Percentiles rank a stretch among this genome's conserved stretches.
Evolutionary conservation across 2,113 vertebrate species (phyloP).

Genomic region (Garra rufa): DNA sequence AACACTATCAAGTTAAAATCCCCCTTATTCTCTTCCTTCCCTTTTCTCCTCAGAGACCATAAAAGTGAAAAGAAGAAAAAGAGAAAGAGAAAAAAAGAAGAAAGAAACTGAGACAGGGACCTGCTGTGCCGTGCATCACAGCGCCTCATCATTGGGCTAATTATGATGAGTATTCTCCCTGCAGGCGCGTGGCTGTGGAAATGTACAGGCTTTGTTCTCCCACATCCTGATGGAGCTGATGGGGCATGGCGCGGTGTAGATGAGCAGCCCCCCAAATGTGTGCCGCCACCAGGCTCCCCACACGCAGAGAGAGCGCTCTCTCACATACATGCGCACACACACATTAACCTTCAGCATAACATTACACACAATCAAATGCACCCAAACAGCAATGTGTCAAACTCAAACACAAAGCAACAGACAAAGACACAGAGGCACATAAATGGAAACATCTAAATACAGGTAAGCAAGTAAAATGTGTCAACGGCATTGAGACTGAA

Average conservation of each 20-base stretch:
- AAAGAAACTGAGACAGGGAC: constrained; percentile 68
- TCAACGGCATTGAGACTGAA: neutral
- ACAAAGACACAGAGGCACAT: constrained; percentile 37
- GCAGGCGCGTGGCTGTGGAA: constrained; percentile 76
- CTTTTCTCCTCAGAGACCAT: constrained; percentile 56
- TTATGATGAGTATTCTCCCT: constrained; percentile 82
- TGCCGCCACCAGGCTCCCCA: constrained; percentile 47
- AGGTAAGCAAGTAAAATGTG: neutral
- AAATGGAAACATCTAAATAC: constrained; percentile 10
- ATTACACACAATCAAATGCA: constrained; percentile 43
- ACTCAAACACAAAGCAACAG: constrained; percentile 48
- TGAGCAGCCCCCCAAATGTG: constrained; percentile 66
- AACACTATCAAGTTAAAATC: constrained; percentile 56
- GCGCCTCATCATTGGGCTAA: constrained; percentile 82
- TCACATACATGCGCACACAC: constrained; percentile 10
- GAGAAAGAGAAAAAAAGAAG: constrained; percentile 51
- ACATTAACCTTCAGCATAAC: constrained; percentile 43
- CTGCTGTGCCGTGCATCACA: constrained; percentile 75
- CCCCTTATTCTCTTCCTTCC: constrained; percentile 46
- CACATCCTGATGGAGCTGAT: constrained; percentile 77
- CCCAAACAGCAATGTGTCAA: constrained; percentile 30
- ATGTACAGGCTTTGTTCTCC: constrained; percentile 82
- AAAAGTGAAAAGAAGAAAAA: constrained; percentile 43
- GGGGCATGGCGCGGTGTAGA: constrained; percentile 78
- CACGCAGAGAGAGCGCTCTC: constrained; percentile 48